Conservation (phyloP, 2,113 vertebrate species). For the Sebastes schlegelii region DNA sequence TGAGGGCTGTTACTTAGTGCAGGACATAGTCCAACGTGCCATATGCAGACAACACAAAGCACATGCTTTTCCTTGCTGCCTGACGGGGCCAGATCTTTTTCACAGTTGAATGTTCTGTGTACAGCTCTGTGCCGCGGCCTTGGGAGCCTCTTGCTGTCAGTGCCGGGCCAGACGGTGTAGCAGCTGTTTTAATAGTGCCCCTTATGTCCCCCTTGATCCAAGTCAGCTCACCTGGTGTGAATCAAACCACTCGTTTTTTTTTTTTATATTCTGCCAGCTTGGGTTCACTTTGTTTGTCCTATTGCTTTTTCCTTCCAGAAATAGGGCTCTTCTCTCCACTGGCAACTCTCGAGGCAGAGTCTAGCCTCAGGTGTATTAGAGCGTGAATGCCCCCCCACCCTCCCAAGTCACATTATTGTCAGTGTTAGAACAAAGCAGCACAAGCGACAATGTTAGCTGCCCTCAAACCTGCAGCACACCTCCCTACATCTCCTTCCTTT, state of each 20-base stretch:
- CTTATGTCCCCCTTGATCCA: slow-evolving; percentile 66
- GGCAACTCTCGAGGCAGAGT: slow-evolving; percentile 55
- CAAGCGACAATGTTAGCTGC: slow-evolving; percentile 20
- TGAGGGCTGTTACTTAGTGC: slow-evolving; percentile 40
- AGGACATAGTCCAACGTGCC: slow-evolving; percentile 24
- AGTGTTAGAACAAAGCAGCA: slow-evolving; percentile 72
- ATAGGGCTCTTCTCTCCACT: slow-evolving; percentile 33
- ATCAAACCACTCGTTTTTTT: slow-evolving; percentile 41
- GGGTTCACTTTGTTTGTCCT: slow-evolving; percentile 60
- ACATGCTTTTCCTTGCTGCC: slow-evolving; percentile 59
- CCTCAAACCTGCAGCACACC: slow-evolving; percentile 50
- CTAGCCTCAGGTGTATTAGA: slow-evolving; percentile 69
- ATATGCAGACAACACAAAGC: slow-evolving; percentile 69
- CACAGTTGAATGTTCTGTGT: slow-evolving; percentile 47
- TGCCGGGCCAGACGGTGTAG: slow-evolving; percentile 57
- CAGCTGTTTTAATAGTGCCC: slow-evolving; percentile 69
- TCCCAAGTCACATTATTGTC: slow-evolving; percentile 58
- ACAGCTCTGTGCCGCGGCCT: slow-evolving; percentile 41
- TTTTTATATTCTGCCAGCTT: slow-evolving; percentile 48
- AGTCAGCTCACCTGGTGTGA: slow-evolving; percentile 71
- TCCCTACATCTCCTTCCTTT: slow-evolving; percentile 62
- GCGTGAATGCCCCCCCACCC: slow-evolving; percentile 53
- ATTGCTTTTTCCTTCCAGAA: slow-evolving; percentile 24
- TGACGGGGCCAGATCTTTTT: slow-evolving; percentile 58
- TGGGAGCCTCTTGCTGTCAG: slow-evolving; percentile 63